phyloP scores from a whole-genome alignment of 2,797 vertebrate genomes.

The Sphenopsis melanotis region DNA sequence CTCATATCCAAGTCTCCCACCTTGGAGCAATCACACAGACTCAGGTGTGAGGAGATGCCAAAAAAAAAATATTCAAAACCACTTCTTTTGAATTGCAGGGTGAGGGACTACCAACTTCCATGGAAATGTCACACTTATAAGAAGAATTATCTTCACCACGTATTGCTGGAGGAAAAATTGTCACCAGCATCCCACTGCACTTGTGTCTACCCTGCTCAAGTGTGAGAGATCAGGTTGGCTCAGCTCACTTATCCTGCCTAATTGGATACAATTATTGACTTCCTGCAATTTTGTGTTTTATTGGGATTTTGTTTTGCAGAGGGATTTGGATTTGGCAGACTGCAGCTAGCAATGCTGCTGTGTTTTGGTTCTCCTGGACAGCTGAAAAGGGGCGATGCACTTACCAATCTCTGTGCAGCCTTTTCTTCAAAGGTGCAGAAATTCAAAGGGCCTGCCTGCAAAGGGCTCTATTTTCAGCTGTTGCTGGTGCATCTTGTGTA shows the following conservation, averaged over 20 bases:
- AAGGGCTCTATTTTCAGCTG: neutral
- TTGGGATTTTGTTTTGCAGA: neutral
- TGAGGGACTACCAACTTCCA: neutral
- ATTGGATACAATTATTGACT: slow-evolving; percentile 45
- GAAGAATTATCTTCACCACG: neutral
- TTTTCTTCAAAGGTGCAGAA: neutral
- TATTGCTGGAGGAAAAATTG: slow-evolving; percentile 1
- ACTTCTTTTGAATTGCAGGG: neutral
- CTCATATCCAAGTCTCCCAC: neutral
- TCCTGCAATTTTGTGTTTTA: neutral
- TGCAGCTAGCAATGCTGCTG: neutral
- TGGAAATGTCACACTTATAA: neutral
- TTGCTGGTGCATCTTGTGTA: neutral
- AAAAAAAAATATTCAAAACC: neutral
- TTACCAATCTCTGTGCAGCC: neutral
- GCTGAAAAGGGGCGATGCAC: neutral
- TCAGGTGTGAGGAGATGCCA: neutral
- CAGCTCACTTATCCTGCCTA: neutral
- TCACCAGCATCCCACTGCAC: neutral
- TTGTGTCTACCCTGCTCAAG: neutral
- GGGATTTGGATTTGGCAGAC: neutral
- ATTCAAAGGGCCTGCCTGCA: neutral
- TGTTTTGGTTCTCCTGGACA: neutral
- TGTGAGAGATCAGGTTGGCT: slow-evolving; percentile 19
- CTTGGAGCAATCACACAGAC: neutral